Evolutionary conservation across 2,113 vertebrate genomes (phyloP).

Genomic region (Seriola aureovittata): DNA sequence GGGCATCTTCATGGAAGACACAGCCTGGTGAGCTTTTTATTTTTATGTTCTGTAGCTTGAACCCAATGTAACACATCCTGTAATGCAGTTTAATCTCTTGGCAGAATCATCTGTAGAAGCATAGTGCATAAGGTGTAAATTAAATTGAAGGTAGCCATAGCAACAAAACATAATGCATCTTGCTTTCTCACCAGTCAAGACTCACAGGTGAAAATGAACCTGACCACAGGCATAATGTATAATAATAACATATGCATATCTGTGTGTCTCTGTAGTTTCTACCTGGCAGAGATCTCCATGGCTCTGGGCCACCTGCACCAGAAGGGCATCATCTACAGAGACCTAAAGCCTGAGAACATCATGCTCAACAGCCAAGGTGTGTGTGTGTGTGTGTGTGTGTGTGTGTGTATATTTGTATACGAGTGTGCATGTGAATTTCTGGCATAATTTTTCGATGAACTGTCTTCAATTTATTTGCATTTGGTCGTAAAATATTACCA

Average conservation of each 20-base stretch:
- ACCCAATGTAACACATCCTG: not conserved
- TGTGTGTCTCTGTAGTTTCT: conserved; percentile 87
- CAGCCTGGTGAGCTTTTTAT: conserved; percentile 91
- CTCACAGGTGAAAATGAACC: not conserved
- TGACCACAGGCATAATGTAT: not conserved
- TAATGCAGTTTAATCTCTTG: not conserved
- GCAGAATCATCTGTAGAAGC: not conserved
- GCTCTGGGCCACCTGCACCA: conserved; percentile 99
- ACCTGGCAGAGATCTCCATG: conserved; percentile 99
- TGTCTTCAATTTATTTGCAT: not conserved
- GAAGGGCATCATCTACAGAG: conserved; percentile 99
- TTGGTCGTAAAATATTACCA: not conserved
- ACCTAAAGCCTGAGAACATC: conserved; percentile 99
- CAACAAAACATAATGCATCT: too few species aligned
- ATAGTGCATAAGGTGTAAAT: not conserved
- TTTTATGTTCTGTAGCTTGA: not conserved
- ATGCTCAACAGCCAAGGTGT: conserved; percentile 99
- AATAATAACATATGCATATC: not conserved
- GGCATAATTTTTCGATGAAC: not conserved
- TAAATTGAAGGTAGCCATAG: too few species aligned
- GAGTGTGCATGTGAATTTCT: not conserved
- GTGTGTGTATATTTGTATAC: not conserved
- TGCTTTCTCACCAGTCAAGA: not conserved
- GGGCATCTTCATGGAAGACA: conserved; percentile 99
- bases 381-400: not conserved